Conservation (phyloP, 2,797 vertebrate species). For the Epinephelus coioides region DNA sequence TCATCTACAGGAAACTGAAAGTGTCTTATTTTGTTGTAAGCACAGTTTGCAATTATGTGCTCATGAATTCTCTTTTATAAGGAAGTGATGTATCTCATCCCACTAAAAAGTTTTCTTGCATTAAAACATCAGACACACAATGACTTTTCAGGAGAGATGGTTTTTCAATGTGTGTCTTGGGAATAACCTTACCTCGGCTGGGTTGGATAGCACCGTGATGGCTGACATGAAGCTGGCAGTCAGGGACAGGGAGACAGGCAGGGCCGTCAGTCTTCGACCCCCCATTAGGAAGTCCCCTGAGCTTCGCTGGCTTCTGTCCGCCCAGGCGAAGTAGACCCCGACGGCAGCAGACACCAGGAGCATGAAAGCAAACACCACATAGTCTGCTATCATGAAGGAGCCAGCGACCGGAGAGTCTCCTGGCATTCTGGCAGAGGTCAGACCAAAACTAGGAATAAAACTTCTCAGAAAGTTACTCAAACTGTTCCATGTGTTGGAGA, state of each 20-base stretch:
- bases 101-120: background rate
- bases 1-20: background rate
- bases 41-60: background rate
- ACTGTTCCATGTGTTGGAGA: background rate
- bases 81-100: background rate
- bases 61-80: background rate
- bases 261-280: conserved; percentile 88
- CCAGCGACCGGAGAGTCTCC: conserved; percentile 3
- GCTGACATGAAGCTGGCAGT: conserved; percentile 98
- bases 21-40: too few relatives aligned
- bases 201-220: conserved; percentile 92
- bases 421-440: conserved; percentile 64
- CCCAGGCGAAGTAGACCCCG: conserved; percentile 91
- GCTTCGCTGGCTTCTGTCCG: conserved; percentile 83
- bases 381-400: conserved; percentile 90
- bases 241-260: conserved; percentile 93
- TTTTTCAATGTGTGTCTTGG: background rate
- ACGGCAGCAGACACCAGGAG: conserved; percentile 90
- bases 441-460: conserved; percentile 6
- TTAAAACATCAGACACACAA: background rate
- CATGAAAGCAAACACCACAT: conserved; percentile 92
- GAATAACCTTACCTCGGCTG: conserved; percentile 85
- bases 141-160: background rate
- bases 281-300: conserved; percentile 91
- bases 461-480: conserved; percentile 13